phyloP scores from a whole-genome alignment of 1,140 invertebrate species.

The Goniozus legneri region DNA sequence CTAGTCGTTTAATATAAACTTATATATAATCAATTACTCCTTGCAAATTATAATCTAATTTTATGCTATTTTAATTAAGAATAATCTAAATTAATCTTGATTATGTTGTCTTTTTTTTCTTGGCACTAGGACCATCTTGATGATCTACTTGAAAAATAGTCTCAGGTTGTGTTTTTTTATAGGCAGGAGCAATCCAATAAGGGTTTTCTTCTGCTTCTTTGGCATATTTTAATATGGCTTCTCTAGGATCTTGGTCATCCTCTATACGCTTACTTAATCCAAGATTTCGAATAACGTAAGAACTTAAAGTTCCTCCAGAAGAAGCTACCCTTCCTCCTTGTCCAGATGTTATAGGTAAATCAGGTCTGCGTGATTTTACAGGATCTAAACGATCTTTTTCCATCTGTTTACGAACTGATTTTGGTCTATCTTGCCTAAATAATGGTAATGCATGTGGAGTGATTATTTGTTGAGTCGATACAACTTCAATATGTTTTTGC shows the following conservation, averaged over 20 bases:
- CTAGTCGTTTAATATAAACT: too few relatives aligned
- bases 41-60: too few relatives aligned
- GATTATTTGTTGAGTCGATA: constrained; percentile 91
- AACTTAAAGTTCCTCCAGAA: constrained; percentile 93
- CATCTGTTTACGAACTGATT: constrained; percentile 86
- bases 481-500: constrained; percentile 78
- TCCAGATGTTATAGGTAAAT: constrained; percentile 87
- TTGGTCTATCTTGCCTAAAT: constrained; percentile 88
- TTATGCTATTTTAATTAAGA: too few relatives aligned
- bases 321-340: constrained; percentile 89
- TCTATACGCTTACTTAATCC: constrained; percentile 90
- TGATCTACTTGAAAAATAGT: constrained; percentile 69
- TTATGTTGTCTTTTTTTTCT: constrained; percentile 55
- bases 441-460: constrained; percentile 95
- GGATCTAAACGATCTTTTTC: constrained; percentile 91
- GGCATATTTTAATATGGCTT: constrained; percentile 94
- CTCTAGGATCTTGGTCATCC: constrained; percentile 94
- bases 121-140: constrained; percentile 56
- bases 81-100: not conserved
- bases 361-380: constrained; percentile 87
- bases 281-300: constrained; percentile 94
- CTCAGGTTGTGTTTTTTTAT: constrained; percentile 79
- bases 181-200: constrained; percentile 92
- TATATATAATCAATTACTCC: too few relatives aligned
- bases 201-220: constrained; percentile 97